Percentiles rank a stretch among this genome's conserved stretches.
These are phyloP conservation scores for Drosophila austrosaltans DNA, from an alignment of 2,888 invertebrate species.

Conservation along the genomic window DNA sequence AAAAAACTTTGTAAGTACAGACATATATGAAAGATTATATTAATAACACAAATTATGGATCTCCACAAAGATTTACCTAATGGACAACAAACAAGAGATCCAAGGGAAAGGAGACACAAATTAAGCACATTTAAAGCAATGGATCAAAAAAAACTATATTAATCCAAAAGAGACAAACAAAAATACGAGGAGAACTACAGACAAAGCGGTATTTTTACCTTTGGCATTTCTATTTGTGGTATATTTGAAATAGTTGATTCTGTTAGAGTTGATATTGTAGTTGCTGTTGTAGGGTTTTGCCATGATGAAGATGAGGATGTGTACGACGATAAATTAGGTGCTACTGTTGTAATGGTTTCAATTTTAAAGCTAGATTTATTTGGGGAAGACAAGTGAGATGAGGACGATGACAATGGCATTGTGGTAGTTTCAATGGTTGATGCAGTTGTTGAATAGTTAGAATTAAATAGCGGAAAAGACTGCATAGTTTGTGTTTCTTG, in stretches of 20 bases:
- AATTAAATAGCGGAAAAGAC: constrained; percentile 53
- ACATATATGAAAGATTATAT: too few species aligned
- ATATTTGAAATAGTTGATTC: constrained; percentile 59
- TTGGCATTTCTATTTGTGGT: constrained; percentile 75
- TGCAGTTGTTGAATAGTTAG: constrained; percentile 41
- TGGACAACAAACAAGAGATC: too few species aligned
- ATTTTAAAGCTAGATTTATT: constrained; percentile 4
- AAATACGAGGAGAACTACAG: constrained; percentile 36
- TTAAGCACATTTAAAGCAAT: too few species aligned
- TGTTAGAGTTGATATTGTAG: constrained; percentile 60
- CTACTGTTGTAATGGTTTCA: background rate
- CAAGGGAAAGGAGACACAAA: too few species aligned
- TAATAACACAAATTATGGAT: too few species aligned
- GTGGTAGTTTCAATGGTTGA: constrained; percentile 46
- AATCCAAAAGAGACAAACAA: too few species aligned
- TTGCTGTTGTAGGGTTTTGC: constrained; percentile 50
- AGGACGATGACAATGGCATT: constrained; percentile 21
- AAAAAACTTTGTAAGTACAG: too few species aligned
- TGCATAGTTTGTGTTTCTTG: constrained; percentile 34
- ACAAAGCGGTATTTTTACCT: constrained; percentile 74
- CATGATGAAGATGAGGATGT: background rate
- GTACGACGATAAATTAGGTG: constrained; percentile 11
- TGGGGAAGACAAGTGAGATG: constrained; percentile 29
- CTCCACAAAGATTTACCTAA: too few species aligned
- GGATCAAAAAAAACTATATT: too few species aligned